These are phyloP conservation scores for Podarcis siculus DNA, from an alignment of 2,797 vertebrate genomes.

Conservation along the genomic window DNA sequence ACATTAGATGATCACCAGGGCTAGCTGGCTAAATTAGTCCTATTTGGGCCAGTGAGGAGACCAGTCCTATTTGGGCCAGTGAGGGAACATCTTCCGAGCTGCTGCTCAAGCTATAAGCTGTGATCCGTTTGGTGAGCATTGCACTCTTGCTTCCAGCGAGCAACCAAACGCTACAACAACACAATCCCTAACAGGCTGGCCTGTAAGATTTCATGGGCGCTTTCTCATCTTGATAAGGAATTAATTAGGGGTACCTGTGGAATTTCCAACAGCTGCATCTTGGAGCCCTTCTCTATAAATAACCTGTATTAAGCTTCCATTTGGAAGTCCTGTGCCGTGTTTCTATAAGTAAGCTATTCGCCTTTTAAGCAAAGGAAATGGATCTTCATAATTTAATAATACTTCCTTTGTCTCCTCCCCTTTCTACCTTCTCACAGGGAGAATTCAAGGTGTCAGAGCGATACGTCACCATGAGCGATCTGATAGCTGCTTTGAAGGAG, in stretches of 20 bases:
- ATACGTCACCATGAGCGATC: constrained; percentile 86
- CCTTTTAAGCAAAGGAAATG: neutral
- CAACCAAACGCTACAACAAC: neutral
- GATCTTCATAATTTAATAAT: neutral
- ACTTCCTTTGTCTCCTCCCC: neutral
- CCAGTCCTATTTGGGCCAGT: no score
- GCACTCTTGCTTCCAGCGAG: neutral
- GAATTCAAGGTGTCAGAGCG: constrained; percentile 89
- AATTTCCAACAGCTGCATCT: neutral
- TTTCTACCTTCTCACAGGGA: constrained; percentile 71
- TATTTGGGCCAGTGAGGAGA: no score
- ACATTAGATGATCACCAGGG: no score
- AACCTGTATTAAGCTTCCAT: no score
- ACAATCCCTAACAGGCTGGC: neutral
- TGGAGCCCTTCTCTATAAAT: no score
- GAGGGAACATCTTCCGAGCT: neutral
- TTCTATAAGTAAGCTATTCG: neutral
- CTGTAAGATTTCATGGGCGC: neutral
- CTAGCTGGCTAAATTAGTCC: no score
- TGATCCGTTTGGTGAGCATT: neutral
- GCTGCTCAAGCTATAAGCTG: neutral
- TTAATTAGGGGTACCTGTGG: neutral
- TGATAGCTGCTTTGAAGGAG: constrained; percentile 81
- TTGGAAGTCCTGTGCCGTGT: neutral
- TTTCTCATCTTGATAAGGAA: neutral